These are phyloP conservation scores for Emys orbicularis DNA, from an alignment of 2,797 vertebrate genomes.

Conservation along the genomic window DNA sequence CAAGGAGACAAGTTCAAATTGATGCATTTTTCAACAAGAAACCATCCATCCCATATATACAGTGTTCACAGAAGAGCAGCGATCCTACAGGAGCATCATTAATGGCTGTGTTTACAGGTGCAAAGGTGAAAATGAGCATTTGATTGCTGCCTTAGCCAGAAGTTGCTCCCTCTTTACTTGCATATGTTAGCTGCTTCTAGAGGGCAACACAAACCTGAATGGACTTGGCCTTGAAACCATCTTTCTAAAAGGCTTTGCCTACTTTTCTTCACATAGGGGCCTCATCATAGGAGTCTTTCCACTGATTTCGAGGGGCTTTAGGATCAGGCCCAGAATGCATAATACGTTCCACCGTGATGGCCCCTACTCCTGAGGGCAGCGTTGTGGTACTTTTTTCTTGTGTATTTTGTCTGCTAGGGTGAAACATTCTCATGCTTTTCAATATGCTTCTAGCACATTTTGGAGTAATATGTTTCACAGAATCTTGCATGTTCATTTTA, in stretches of 20 bases:
- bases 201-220: neutral
- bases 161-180: neutral
- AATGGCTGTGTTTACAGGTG: neutral
- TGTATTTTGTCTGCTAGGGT: neutral
- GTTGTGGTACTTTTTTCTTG: neutral
- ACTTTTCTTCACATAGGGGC: neutral
- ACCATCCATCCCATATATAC: neutral
- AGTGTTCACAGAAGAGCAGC: neutral
- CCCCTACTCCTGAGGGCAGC: neutral
- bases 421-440: neutral
- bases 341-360: rapidly evolving
- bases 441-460: neutral
- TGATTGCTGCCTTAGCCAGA: neutral
- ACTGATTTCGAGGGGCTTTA: neutral
- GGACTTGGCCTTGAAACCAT: neutral
- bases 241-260: neutral
- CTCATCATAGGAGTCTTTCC: neutral
- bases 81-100: neutral
- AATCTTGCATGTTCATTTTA: neutral
- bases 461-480: neutral
- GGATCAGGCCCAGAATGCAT: neutral
- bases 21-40: slow-evolving; percentile 61
- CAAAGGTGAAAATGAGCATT: neutral
- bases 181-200: neutral
- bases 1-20: slow-evolving; percentile 57